Conservation (phyloP, 2,888 invertebrate genomes). For the Brachyptera risi region DNA sequence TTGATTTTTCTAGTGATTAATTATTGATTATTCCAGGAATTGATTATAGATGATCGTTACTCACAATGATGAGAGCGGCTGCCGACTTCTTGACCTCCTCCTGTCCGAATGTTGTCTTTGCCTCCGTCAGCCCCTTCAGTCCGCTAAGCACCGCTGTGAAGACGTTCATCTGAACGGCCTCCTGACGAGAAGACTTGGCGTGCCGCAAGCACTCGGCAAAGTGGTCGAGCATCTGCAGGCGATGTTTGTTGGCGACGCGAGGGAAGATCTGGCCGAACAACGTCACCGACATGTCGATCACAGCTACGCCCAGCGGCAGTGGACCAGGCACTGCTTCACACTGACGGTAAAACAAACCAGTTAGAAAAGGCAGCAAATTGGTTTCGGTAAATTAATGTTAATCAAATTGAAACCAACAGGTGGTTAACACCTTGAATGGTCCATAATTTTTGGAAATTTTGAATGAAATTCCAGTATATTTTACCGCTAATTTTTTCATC, state of each 20-base stretch:
- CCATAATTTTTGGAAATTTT: no score
- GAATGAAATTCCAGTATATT: no score
- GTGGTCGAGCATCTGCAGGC: conserved; percentile 95
- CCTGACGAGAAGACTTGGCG: conserved; percentile 88
- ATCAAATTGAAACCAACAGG: no score
- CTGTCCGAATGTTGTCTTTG: conserved; percentile 79
- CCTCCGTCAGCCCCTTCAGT: conserved; percentile 80
- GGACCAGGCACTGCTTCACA: conserved; percentile 66
- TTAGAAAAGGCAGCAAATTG: no score
- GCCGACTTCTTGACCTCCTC: conserved; percentile 86
- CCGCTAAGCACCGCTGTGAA: conserved; percentile 90
- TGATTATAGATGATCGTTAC: no score
- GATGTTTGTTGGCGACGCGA: conserved; percentile 90
- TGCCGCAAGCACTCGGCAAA: conserved; percentile 93
- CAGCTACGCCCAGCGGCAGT: conserved; percentile 90
- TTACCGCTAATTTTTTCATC: no score
- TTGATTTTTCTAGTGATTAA: no score
- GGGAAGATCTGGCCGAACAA: conserved; percentile 94
- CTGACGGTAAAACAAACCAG: no score
- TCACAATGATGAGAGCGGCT: conserved; percentile 72
- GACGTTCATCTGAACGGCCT: conserved; percentile 94
- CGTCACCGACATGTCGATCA: conserved; percentile 90
- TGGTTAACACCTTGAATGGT: no score
- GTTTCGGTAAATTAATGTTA: no score
- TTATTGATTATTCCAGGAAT: no score